Evolutionary conservation across 2,888 invertebrate genomes (phyloP), one percentile per base, ranked within the genome.

Genomic region (Cylloceria caligata): DNA sequence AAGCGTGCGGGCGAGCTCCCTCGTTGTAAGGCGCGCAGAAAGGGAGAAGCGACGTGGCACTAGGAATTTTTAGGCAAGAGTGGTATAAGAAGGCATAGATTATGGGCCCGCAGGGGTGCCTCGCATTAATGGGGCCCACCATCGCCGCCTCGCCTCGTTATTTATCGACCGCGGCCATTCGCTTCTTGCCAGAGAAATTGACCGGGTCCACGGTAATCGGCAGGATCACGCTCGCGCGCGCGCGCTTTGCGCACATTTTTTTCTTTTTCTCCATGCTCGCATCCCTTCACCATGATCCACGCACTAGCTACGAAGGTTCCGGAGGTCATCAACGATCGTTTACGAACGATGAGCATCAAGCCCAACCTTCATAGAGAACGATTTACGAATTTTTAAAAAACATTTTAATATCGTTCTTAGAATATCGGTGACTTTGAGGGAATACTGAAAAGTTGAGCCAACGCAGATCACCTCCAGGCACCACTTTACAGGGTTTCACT

Each of bases 141-240:
- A 42, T n/a, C 39, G 39, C 57, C 34, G 13, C 45, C 47, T 13
- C 64, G 72, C 64, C 68, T 77, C 73, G 81, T 87, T 86, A 86
- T 87, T 86, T 86, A 85, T 86, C 80, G 86, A 86, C 84, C 84
- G 84, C 80, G 85, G 82, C 19, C 64, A 42, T 36, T 27, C 74
- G 24, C 55, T 42, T 49, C 62, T 68, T 47, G 42, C 62, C 62
- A 60, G 62, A 71, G 74, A 83, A 81, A 80, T 81, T 81, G 81
- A 47, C 57, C 24, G 47, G 55, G 74, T 49, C 73, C 80, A 74
- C 67, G 73, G 74, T 79, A 83, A 80, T 19, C 65, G 21, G 16
- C 13, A 16, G 45, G 21, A 69, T 80, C 67, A 67, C 42, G 24
- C 65, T 39, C 49, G 60, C 60, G 65, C 52, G 67, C 68, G 64